A percentile compares a stretch with the other conserved stretches of the same genome.
phyloP scores from a whole-genome alignment of 2,113 vertebrate genomes.

The Hemiprocne comata region DNA sequence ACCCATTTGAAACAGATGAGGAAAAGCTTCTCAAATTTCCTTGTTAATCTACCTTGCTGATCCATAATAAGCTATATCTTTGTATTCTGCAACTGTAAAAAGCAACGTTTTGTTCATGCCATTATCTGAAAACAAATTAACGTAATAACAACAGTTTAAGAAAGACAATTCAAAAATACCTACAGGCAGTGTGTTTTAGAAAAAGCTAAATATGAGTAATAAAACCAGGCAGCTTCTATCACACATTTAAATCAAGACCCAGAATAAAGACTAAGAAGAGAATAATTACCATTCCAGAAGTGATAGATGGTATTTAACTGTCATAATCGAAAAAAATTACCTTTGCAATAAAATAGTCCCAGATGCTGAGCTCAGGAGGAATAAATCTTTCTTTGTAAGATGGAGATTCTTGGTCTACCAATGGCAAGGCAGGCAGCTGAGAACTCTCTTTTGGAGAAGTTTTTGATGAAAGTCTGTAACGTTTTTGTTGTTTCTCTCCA shows the following conservation, averaged over 20 bases:
- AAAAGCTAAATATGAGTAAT: neutral
- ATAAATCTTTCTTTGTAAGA: slow-evolving; percentile 88
- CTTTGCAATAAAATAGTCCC: slow-evolving; percentile 98
- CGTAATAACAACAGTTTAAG: neutral
- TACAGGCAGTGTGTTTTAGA: neutral
- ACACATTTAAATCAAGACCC: neutral
- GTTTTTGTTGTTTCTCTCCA: slow-evolving; percentile 81
- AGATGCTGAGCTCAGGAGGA: slow-evolving; percentile 96
- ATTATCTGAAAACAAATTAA: neutral
- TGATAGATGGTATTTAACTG: neutral
- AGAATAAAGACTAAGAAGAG: neutral
- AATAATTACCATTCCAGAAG: neutral
- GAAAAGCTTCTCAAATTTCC: neutral
- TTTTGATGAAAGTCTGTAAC: slow-evolving; percentile 80
- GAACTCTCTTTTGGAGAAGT: slow-evolving; percentile 78
- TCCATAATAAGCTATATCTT: fast-evolving
- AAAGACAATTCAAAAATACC: neutral
- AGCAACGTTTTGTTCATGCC: neutral
- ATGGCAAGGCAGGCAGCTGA: slow-evolving; percentile 61
- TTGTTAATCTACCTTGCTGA: neutral
- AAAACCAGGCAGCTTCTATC: neutral
- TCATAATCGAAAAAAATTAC: slow-evolving; percentile 65
- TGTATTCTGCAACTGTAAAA: neutral
- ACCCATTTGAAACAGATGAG: neutral
- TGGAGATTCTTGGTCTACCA: slow-evolving; percentile 77